These are phyloP conservation scores for Seira musarum DNA, from an alignment of 2,888 invertebrate species.

Conservation along the genomic window DNA sequence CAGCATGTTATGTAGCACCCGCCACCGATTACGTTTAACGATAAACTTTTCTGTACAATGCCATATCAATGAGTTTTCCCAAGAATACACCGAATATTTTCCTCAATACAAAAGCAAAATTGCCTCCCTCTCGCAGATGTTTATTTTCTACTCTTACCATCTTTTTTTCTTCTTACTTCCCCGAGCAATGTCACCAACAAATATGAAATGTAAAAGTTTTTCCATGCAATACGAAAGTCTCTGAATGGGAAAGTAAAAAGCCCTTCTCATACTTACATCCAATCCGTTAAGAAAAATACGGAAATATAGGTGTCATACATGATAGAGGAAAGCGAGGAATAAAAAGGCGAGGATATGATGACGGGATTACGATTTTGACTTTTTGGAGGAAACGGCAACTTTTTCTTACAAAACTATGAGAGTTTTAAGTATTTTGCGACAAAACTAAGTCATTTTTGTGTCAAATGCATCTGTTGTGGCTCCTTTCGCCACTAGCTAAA, in stretches of 20 bases:
- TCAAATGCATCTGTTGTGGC: conserved; percentile 51
- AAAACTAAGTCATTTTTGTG: too few relatives aligned
- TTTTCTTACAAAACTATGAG: conserved; percentile 30
- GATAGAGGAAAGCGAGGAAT: background rate
- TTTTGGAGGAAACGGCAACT: conserved; percentile 23
- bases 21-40: too few relatives aligned
- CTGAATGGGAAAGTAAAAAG: too few relatives aligned
- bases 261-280: too few relatives aligned
- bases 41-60: too few relatives aligned
- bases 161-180: conserved; percentile 35
- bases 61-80: too few relatives aligned
- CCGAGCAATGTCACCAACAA: conserved; percentile 50
- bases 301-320: background rate
- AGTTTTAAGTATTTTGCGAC: conserved; percentile 52
- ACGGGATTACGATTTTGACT: conserved; percentile 59
- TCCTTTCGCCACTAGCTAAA: conserved; percentile 10
- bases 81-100: too few relatives aligned
- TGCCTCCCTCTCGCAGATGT: conserved; percentile 31
- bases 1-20: too few relatives aligned
- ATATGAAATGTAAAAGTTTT: conserved; percentile 46
- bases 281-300: conserved; percentile 23
- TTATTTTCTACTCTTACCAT: conserved; percentile 41
- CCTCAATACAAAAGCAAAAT: too few relatives aligned
- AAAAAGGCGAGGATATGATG: conserved; percentile 31
- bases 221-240: conserved; percentile 25